phyloP scores from a whole-genome alignment of 2,113 vertebrate genomes.

The Plecturocebus donacophilus region DNA sequence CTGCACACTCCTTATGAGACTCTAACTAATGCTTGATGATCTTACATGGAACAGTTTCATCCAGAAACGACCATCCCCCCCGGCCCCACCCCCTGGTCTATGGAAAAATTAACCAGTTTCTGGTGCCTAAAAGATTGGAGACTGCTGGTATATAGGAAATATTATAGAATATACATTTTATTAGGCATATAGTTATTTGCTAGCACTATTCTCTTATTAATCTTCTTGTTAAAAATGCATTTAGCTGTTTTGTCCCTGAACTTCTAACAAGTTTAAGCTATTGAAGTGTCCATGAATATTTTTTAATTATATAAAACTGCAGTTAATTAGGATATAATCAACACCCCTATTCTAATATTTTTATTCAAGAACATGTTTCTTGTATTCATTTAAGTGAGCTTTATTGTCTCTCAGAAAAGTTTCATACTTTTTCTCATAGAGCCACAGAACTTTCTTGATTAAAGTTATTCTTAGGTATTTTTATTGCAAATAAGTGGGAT shows the following conservation, averaged over 20 bases:
- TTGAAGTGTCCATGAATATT: neutral
- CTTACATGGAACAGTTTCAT: too few species aligned
- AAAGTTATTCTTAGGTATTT: neutral
- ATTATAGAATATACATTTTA: neutral
- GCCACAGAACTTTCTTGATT: neutral
- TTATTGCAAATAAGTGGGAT: neutral
- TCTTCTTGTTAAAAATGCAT: neutral
- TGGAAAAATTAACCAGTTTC: too few species aligned
- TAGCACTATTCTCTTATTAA: neutral
- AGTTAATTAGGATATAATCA: neutral
- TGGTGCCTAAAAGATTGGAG: too few species aligned
- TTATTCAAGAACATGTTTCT: neutral
- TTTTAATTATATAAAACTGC: neutral
- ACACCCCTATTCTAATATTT: neutral
- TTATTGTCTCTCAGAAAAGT: neutral
- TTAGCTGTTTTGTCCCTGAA: neutral
- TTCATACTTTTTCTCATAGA: neutral
- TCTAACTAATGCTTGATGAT: too few species aligned
- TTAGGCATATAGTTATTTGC: neutral
- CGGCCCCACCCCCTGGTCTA: too few species aligned
- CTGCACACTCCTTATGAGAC: too few species aligned
- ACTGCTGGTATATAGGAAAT: neutral
- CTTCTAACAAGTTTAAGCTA: neutral
- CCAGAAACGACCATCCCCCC: too few species aligned
- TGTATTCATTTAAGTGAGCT: neutral